Percentiles rank a stretch among this genome's conserved stretches.
phyloP scores from a whole-genome alignment of 2,113 vertebrate genomes.

The Ovis aries region ARS-UI_Ramb_v3.0 NC_056056.1:217553001-217553500 shows the following conservation, averaged over 20 bases:
- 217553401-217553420: not conserved
- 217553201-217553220: not conserved
- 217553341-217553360: not conserved
- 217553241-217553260: not conserved
- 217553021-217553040: not conserved
- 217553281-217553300: accelerated
- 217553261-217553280: not conserved
- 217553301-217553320: not conserved
- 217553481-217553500: too few relatives aligned
- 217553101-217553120: not conserved
- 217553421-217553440: not conserved
- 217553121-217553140: not conserved
- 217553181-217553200: not conserved
- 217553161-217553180: not conserved
- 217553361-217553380: not conserved
- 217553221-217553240: not conserved
- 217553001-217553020: not conserved
- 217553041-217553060: not conserved
- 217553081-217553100: not conserved
- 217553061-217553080: accelerated
- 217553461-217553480: not conserved
- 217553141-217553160: not conserved
- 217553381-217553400: not conserved
- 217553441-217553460: not conserved
- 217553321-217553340: not conserved